Conservation (phyloP, 2,113 vertebrate species). For the Nycticorax nycticorax region DNA sequence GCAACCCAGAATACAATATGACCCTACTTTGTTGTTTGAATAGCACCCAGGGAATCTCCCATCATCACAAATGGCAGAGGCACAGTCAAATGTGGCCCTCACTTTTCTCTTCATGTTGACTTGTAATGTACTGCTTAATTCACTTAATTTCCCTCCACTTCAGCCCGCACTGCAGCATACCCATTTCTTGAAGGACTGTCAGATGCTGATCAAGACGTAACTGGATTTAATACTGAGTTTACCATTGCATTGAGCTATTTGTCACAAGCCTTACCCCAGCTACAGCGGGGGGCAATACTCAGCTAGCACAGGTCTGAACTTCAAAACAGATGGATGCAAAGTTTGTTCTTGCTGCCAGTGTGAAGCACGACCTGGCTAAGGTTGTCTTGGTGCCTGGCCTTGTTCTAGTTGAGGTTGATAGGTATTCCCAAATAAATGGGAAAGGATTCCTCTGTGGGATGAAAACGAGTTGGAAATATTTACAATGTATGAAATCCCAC, state of each 20-base stretch:
- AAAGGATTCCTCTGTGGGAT: background rate
- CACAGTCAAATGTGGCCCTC: background rate
- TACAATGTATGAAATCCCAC: background rate
- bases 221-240: background rate
- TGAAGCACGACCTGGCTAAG: background rate
- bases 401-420: background rate
- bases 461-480: background rate
- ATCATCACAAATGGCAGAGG: background rate
- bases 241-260: background rate
- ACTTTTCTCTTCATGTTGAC: background rate
- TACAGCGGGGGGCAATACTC: background rate
- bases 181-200: background rate
- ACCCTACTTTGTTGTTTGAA: background rate
- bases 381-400: background rate
- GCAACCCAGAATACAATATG: background rate
- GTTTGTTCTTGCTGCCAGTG: background rate
- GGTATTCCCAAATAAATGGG: background rate
- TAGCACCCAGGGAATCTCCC: background rate
- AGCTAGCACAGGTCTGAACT: background rate
- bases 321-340: background rate
- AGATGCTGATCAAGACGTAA: background rate
- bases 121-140: fast-evolving
- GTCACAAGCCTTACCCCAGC: background rate
- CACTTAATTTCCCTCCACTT: background rate
- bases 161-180: background rate